phyloP scores from a whole-genome alignment of 2,113 vertebrate genomes.

The Stegostoma tigrinum region DNA sequence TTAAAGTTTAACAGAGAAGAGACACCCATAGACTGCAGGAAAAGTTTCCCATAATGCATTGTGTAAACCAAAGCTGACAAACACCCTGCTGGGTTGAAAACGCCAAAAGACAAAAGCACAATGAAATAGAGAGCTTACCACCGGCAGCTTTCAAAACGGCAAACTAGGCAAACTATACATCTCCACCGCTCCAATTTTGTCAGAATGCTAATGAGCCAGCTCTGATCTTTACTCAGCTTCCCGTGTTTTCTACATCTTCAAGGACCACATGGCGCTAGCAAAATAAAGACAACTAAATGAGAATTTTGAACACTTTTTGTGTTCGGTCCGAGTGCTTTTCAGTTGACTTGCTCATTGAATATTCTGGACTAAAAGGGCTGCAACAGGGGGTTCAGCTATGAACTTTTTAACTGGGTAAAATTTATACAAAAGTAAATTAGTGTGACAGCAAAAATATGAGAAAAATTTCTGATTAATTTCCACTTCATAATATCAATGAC shows the following conservation, averaged over 20 bases:
- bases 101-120: slow-evolving; percentile 85
- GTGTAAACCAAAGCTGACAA: slow-evolving; percentile 71
- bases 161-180: slow-evolving; percentile 81
- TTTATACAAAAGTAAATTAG: slow-evolving; percentile 77
- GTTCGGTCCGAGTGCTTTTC: slow-evolving; percentile 84
- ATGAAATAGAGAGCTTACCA: slow-evolving; percentile 77
- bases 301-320: slow-evolving; percentile 95
- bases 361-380: slow-evolving; percentile 74
- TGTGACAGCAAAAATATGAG: slow-evolving; percentile 76
- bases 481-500: slow-evolving; percentile 93
- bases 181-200: slow-evolving; percentile 87
- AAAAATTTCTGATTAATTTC: slow-evolving; percentile 83
- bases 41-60: slow-evolving; percentile 83
- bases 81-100: slow-evolving; percentile 75
- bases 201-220: slow-evolving; percentile 96
- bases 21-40: slow-evolving; percentile 55
- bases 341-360: slow-evolving; percentile 83
- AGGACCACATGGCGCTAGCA: slow-evolving; percentile 98
- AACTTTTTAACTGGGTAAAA: slow-evolving; percentile 70
- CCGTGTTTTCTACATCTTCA: slow-evolving; percentile 99
- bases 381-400: slow-evolving; percentile 78
- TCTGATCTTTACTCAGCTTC: slow-evolving; percentile 98
- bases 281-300: slow-evolving; percentile 99
- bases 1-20: slow-evolving; percentile 34
- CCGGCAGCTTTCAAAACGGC: slow-evolving; percentile 74